These are phyloP conservation scores for Scopus umbretta DNA, from an alignment of 2,113 vertebrate genomes.

Conservation along the genomic window DNA sequence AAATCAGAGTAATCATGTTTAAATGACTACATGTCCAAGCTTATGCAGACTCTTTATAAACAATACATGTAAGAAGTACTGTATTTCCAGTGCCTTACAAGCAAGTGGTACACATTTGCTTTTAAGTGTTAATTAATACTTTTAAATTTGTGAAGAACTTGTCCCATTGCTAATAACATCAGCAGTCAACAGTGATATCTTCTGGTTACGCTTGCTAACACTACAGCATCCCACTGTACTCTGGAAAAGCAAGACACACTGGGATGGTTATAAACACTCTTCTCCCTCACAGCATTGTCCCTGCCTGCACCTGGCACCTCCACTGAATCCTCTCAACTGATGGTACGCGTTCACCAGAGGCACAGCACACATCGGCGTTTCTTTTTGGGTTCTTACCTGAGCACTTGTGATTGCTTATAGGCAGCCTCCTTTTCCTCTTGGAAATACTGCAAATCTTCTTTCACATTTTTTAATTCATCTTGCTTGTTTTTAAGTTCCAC, in stretches of 20 bases:
- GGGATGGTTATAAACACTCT: constrained; percentile 26
- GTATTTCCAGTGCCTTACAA: background rate
- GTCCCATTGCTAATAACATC: background rate
- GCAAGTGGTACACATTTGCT: background rate
- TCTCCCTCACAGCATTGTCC: constrained; percentile 53
- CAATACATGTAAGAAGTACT: background rate
- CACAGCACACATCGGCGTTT: background rate
- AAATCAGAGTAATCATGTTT: background rate
- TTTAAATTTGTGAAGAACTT: background rate
- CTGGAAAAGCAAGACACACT: background rate
- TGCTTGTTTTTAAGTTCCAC: constrained; percentile 72
- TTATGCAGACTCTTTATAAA: background rate
- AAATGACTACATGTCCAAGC: background rate
- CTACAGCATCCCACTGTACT: background rate
- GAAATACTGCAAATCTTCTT: constrained; percentile 56
- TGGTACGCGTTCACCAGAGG: background rate
- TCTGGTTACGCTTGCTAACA: background rate
- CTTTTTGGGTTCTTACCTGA: constrained; percentile 71
- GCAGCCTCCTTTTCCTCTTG: constrained; percentile 69
- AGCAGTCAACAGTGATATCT: background rate
- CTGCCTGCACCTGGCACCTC: constrained; percentile 32
- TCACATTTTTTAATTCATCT: constrained; percentile 59
- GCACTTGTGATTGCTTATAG: constrained; percentile 53
- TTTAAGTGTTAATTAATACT: background rate
- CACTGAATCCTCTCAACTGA: background rate